Evolutionary conservation across 2,888 invertebrate genomes (phyloP), one percentile per base, ranked within the genome.

Genomic region (Pandemis cinnamomeana): DNA sequence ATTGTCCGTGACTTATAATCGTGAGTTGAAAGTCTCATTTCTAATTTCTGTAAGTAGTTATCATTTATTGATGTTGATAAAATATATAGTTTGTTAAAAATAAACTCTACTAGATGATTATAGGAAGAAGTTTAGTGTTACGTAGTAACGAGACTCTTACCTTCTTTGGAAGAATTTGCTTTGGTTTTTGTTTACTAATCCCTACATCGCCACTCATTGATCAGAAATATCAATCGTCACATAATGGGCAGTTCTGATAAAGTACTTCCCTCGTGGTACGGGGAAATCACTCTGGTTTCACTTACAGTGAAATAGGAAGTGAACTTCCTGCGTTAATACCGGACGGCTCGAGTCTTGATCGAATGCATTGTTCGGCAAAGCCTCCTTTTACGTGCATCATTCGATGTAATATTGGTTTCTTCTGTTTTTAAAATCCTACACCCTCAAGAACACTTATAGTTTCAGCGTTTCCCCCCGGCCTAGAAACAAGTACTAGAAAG

Each of bases 281-380:
- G 64, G 60, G 69, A 73, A 73, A 70, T 53, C 69, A 44, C 69
- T 41, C 61, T 36, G 58, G 42, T 27, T 60, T 27, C 36, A 60
- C 68, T 72, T 69, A 53, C 15, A 53, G 51, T n/a, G 55, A 36
- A 60, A 11, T 68, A 68, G 64, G 69, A 66, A 66, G 73, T 66
- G 41, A 41, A 66, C 69, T 64, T 73, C 73, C 69, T 64, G 63
- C n/a, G 20, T 27, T 61, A 68, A 13, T 10, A 41, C 15, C 27
- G 48, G 5, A 71, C 7, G 63, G 51, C 46, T 46, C 2, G 15
- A 53, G 20, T 55, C 55, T 55, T 55, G 55, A 55, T 55, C 44
- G n/a, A 63, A 55, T 53, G 15, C 51, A 51, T 44, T 44, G 44
- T 8, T 41, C 27, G 8, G 44, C 41, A 15, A 2, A 62, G 46